Conservation (phyloP, 2,888 invertebrate species). For the Melangyna quadrimaculata region DNA sequence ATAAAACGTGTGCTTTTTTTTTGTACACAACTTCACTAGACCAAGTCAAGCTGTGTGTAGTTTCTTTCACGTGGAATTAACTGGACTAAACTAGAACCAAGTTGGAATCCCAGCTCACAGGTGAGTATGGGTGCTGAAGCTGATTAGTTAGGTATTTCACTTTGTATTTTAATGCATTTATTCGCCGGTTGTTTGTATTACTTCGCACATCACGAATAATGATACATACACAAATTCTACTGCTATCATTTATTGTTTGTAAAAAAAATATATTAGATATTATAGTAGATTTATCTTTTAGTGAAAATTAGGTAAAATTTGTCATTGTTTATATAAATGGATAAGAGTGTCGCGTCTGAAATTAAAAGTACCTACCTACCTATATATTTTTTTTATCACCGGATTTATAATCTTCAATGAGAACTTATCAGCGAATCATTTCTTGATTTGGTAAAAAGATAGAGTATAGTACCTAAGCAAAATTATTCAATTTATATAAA, state of each 20-base stretch:
- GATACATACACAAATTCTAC: background rate
- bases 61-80: constrained; percentile 29
- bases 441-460: background rate
- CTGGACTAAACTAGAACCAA: constrained; percentile 43
- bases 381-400: background rate
- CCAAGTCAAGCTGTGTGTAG: background rate
- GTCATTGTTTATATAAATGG: constrained; percentile 8
- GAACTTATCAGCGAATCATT: background rate
- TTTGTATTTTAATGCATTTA: constrained; percentile 18
- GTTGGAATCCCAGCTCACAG: background rate
- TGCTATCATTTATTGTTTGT: background rate
- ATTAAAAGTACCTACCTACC: too few species aligned
- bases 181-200: background rate
- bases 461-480: background rate
- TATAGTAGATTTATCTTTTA: background rate
- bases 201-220: constrained; percentile 3
- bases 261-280: background rate
- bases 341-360: background rate
- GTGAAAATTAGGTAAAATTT: background rate
- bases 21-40: background rate
- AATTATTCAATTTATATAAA: background rate
- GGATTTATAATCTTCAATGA: background rate
- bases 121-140: constrained; percentile 19
- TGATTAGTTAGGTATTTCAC: constrained; percentile 21
- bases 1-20: constrained; percentile 15